Evolutionary conservation across 2,113 vertebrate species (phyloP), one percentile per base, ranked within the genome.

Genomic region (Strix aluco): DNA sequence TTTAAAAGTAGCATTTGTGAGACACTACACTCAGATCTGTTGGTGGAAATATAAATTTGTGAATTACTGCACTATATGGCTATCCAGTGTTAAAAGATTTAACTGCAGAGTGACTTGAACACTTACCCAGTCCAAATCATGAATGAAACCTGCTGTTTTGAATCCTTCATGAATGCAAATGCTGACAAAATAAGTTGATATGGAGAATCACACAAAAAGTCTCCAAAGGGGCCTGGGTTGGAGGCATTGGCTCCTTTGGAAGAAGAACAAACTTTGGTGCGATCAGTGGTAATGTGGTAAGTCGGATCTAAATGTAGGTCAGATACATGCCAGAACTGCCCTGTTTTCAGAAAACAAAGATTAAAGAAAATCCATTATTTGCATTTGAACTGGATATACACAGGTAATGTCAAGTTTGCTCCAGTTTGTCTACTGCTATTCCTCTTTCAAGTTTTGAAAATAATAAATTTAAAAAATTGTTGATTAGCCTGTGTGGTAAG

Each of bases 91-190:
- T 72, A 46, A 67, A 71, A 66, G 58, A 55, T 78, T 81, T 62
- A 78, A 70, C 19, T 54, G 38, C 38, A 63, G 62, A 78, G 25
- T 21, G 36, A 88, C 65, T 54, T 58, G 55, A 84, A 65, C 62
- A 98, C 98, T 92, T 98, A 99, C 99, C 99, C 99, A 10, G 99
- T 99, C 99, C 99, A 99, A 97, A 99, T 99, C 97, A 99, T 99
- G 96, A 99, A 99, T 86, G 99, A 99, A 61, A 98, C 97, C 58
- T 98, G 96, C 69, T 97, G 97, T 21, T 98, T 92, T 92, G 98
- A 98, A 46, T 97, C 91, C 8, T 98, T 98, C 98, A 99, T 99
- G 96, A 98, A 98, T 21, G 94, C 58, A 92, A 99, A 99, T n/a
- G 99, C 99, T 54, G 99, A 99, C 92, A 98, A 98, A 95, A 99